Conservation (phyloP, 92 coral and sea anemone species). For the Zoanthus gigantus region DNA sequence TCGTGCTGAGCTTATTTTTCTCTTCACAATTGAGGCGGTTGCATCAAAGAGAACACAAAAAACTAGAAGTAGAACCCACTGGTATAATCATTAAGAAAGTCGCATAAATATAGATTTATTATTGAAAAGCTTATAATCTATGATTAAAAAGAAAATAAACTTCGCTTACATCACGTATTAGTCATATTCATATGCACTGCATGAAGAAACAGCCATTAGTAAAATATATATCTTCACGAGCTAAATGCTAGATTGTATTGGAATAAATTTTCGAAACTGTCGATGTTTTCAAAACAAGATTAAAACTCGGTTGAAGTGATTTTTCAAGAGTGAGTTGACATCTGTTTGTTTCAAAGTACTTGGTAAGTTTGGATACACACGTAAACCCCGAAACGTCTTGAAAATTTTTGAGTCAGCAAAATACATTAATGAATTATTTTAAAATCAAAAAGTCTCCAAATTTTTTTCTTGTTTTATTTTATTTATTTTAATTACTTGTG, state of each 20-base stretch:
- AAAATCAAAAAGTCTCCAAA: slow-evolving; percentile 12
- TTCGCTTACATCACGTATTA: slow-evolving; percentile 33
- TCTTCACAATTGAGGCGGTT: slow-evolving; percentile 73
- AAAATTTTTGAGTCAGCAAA: background rate
- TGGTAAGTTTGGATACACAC: background rate
- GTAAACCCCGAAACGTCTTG: background rate
- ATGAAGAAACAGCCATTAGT: slow-evolving; percentile 42
- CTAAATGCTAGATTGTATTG: slow-evolving; percentile 20
- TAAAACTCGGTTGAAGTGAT: slow-evolving; percentile 47
- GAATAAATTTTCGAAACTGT: slow-evolving; percentile 38
- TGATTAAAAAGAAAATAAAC: slow-evolving; percentile 33
- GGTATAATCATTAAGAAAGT: slow-evolving; percentile 55
- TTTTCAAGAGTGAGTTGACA: slow-evolving; percentile 2
- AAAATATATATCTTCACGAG: slow-evolving; percentile 32
- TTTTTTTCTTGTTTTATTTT: slow-evolving; percentile 3
- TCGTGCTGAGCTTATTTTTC: slow-evolving; percentile 70
- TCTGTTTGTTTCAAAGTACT: slow-evolving; percentile 7
- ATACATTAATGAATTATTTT: slow-evolving; percentile 21
- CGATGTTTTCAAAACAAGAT: slow-evolving; percentile 35
- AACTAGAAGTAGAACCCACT: slow-evolving; percentile 59
- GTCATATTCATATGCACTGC: slow-evolving; percentile 22
- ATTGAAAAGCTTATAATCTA: slow-evolving; percentile 27
- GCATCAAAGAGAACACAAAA: slow-evolving; percentile 68
- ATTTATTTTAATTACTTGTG: slow-evolving; percentile 23
- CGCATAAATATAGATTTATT: slow-evolving; percentile 42